Evolutionary conservation across 2,113 vertebrate genomes (phyloP), one percentile per base, ranked within the genome.

Genomic region (Larimichthys polyactis): DNA sequence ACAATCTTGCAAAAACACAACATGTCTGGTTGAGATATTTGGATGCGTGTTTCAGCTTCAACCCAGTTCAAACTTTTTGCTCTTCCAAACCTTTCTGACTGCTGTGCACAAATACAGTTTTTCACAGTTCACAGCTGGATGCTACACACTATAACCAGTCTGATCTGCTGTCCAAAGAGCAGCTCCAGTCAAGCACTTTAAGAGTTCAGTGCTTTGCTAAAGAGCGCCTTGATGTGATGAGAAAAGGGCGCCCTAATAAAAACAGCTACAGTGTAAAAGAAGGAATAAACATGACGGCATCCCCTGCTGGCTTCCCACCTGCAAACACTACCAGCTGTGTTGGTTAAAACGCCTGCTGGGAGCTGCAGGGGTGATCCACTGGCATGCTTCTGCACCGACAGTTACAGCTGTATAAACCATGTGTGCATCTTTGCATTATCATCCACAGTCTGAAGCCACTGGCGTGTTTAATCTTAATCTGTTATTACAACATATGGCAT

Each of bases 261-360:
- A 57, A 60, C 11, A 63, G 36, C 17, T 70, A 54, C 32, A 58
- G 11, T 11, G 7, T 40, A 9, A 8, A 40, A 40, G 1, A 40
- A 44, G 7, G 9, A 44, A 66, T 75, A 64, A 5, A 4, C 59
- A 54, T 15, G 27, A 22, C 71, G 55, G n/a, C 32, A 62, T 57
- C 71, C 66, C 69, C 40, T 24, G 72, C 64, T 71, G 58, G 46
- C 11, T 69, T 78, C 22, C 76, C 82, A 74, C 82, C 82, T 85
- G 79, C 67, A 29, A 48, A 52, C 74, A 62, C 24, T 15, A 64
- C 64, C 75, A 81, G 72, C 83, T 84, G 82, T 67, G 55, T 52
- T 64, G 64, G 36, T 44, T 48, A 10, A 49, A 59, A 64, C 44
- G 44, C 75, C 80, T 75, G 68, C 52, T 68, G 78, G 78, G 77